phyloP scores from a whole-genome alignment of 1,140 invertebrate species.

The Trachymyrmex cornetzi region DNA sequence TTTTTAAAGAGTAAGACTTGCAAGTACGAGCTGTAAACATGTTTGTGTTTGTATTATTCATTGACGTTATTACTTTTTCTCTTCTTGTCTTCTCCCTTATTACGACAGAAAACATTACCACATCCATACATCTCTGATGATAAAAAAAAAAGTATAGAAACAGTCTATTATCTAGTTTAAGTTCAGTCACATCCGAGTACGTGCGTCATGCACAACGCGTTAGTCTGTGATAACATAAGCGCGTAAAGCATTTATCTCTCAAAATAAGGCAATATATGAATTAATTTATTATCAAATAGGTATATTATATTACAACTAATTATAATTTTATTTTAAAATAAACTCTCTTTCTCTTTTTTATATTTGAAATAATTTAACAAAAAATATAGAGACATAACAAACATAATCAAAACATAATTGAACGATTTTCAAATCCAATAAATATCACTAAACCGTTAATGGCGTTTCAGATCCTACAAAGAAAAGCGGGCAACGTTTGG shows the following conservation, averaged over 20 bases:
- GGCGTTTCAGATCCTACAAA: constrained; percentile 92
- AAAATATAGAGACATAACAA: neutral
- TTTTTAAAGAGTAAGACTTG: neutral
- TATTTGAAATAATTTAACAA: neutral
- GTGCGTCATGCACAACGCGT: neutral
- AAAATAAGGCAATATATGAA: neutral
- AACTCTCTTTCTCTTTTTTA: neutral
- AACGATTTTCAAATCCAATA: neutral
- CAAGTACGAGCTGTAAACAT: neutral
- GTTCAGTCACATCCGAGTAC: constrained; percentile 10
- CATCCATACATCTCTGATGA: neutral
- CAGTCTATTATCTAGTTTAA: constrained; percentile 17
- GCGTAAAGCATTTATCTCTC: neutral
- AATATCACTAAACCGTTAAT: neutral
- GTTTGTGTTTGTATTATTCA: neutral
- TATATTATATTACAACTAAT: neutral
- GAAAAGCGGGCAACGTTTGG: constrained; percentile 93
- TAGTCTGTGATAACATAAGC: constrained; percentile 26
- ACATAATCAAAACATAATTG: neutral
- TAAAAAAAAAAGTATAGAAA: neutral
- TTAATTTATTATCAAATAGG: neutral
- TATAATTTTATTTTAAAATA: neutral
- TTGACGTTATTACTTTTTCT: neutral
- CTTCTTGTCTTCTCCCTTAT: neutral
- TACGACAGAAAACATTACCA: neutral